A percentile compares a stretch with the other conserved stretches of the same genome.
Evolutionary conservation across 2,888 invertebrate genomes (phyloP).

Genomic region (Biston betularia): DNA sequence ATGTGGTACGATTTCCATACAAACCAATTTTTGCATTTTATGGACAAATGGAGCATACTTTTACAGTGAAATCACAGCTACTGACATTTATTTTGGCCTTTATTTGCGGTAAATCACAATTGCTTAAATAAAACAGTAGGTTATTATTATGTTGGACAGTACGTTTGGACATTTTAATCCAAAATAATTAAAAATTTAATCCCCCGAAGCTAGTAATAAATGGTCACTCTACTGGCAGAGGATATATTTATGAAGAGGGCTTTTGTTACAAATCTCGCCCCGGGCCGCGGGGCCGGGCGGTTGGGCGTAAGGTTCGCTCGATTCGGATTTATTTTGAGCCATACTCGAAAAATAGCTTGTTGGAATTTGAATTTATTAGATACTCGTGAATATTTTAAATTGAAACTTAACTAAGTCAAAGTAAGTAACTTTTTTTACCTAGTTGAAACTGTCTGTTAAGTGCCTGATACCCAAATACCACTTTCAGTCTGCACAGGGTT

Average conservation of each 20-base stretch:
- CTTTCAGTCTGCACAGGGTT: no score
- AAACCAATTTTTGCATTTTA: no score
- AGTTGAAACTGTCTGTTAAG: no score
- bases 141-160: no score
- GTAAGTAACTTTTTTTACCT: no score
- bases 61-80: no score
- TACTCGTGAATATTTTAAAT: neutral
- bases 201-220: neutral
- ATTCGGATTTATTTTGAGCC: conserved; percentile 19
- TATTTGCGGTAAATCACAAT: no score
- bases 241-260: conserved; percentile 36
- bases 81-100: no score
- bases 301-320: conserved; percentile 8
- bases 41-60: no score
- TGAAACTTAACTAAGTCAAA: neutral
- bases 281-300: conserved; percentile 18
- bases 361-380: conserved; percentile 8
- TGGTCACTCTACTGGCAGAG: conserved; percentile 17
- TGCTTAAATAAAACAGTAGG: no score
- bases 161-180: no score
- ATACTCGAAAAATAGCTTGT: conserved; percentile 14
- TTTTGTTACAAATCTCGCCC: conserved; percentile 35
- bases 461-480: neutral
- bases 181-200: neutral
- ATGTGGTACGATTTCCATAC: no score